phyloP scores from a whole-genome alignment of 2,113 vertebrate species.

The Microcebus ravelobensis region DNA sequence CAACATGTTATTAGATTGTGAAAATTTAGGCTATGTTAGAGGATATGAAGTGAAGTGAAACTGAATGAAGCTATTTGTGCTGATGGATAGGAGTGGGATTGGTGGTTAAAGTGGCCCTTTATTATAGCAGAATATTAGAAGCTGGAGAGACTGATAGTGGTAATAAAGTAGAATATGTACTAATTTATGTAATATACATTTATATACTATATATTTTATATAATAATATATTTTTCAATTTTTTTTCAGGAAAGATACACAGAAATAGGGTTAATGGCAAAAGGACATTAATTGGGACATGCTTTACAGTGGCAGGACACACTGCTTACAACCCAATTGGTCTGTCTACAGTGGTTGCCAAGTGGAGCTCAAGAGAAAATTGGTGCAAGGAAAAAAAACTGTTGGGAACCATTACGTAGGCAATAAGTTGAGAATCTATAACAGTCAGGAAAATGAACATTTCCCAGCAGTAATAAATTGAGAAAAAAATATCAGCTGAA shows the following conservation, averaged over 20 bases:
- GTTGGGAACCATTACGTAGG: neutral
- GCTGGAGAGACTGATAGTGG: neutral
- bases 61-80: neutral
- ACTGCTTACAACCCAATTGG: neutral
- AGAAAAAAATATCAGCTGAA: neutral
- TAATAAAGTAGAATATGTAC: neutral
- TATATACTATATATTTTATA: neutral
- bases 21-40: neutral
- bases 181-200: neutral
- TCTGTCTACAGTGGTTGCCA: neutral
- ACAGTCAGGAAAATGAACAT: neutral
- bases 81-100: neutral
- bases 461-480: neutral
- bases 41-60: neutral
- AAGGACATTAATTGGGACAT: neutral
- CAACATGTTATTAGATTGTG: neutral
- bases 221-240: neutral
- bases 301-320: neutral
- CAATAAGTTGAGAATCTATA: neutral
- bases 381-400: neutral
- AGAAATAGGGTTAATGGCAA: neutral
- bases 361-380: neutral
- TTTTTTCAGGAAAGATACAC: neutral
- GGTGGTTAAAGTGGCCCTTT: fast-evolving
- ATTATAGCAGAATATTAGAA: neutral